These are phyloP conservation scores for Drosophila pandora DNA, from an alignment of 1,140 invertebrate species.

Conservation along the genomic window DNA sequence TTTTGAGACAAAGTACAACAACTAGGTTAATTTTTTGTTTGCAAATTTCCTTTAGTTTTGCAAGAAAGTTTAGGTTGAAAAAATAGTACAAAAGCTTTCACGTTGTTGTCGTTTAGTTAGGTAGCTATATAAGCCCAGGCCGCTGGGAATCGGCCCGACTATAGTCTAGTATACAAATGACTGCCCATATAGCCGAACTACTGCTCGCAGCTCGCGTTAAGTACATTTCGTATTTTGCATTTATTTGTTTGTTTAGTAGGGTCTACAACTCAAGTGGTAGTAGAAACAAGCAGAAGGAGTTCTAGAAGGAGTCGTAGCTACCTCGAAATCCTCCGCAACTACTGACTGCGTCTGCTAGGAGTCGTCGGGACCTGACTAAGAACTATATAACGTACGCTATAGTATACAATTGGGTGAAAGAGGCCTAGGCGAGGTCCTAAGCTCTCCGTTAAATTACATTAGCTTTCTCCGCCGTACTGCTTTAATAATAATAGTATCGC, in stretches of 20 bases:
- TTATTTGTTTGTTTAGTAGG: constrained; percentile 63
- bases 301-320: constrained; percentile 41
- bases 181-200: constrained; percentile 83
- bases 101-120: constrained; percentile 62
- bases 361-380: constrained; percentile 51
- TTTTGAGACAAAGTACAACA: constrained; percentile 82
- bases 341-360: constrained; percentile 36
- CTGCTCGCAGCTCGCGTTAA: constrained; percentile 61
- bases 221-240: constrained; percentile 57
- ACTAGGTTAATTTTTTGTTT: constrained; percentile 63
- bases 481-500: constrained; percentile 63
- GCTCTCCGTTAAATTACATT: constrained; percentile 56
- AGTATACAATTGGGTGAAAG: constrained; percentile 56
- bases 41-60: constrained; percentile 44
- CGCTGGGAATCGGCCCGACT: constrained; percentile 53
- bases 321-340: constrained; percentile 38
- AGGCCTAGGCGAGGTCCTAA: constrained; percentile 19
- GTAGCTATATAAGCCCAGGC: constrained; percentile 54
- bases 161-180: constrained; percentile 77
- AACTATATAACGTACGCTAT: constrained; percentile 76
- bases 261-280: constrained; percentile 65
- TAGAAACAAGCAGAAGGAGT: constrained; percentile 64
- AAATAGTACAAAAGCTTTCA: constrained; percentile 82
- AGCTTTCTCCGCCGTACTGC: constrained; percentile 50
- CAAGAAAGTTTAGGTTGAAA: constrained; percentile 65